A percentile compares a stretch with the other conserved stretches of the same genome.
Evolutionary conservation across 2,797 vertebrate genomes (phyloP).

Genomic region (Bradypodion pumilum): DNA sequence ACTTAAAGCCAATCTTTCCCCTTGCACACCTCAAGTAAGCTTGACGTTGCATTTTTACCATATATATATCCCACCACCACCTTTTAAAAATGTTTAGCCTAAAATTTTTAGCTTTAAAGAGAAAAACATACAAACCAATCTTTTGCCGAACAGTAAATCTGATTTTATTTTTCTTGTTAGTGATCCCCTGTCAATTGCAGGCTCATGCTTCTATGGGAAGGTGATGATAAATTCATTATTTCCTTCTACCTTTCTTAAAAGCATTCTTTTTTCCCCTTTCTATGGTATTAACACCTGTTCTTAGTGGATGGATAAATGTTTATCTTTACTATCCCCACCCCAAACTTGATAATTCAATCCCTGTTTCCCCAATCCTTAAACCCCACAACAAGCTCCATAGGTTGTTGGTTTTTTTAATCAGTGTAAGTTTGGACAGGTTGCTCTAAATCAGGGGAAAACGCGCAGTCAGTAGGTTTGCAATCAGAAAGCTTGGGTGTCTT

Average conservation of each 20-base stretch:
- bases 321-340: constrained; percentile 65
- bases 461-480: constrained; percentile 76
- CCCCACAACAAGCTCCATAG: constrained; percentile 71
- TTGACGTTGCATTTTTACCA: constrained; percentile 35
- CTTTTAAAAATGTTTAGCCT: constrained; percentile 39
- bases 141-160: constrained; percentile 39
- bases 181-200: constrained; percentile 22
- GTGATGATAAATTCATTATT: constrained; percentile 8
- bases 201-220: constrained; percentile 19
- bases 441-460: constrained; percentile 75
- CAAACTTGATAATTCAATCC: constrained; percentile 37
- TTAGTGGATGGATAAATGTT: constrained; percentile 73
- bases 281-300: constrained; percentile 70
- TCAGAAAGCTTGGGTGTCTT: constrained; percentile 78
- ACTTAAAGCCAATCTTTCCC: constrained; percentile 36
- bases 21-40: not conserved
- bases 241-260: constrained; percentile 7
- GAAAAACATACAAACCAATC: constrained; percentile 16
- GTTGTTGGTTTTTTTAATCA: constrained; percentile 67
- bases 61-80: constrained; percentile 11
- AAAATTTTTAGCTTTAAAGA: constrained; percentile 33
- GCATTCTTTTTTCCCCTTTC: constrained; percentile 39
- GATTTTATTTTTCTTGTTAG: constrained; percentile 31
- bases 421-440: constrained; percentile 80
- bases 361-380: constrained; percentile 25